phyloP scores from a whole-genome alignment of 2,888 invertebrate species.

The Volucella inanis region DNA sequence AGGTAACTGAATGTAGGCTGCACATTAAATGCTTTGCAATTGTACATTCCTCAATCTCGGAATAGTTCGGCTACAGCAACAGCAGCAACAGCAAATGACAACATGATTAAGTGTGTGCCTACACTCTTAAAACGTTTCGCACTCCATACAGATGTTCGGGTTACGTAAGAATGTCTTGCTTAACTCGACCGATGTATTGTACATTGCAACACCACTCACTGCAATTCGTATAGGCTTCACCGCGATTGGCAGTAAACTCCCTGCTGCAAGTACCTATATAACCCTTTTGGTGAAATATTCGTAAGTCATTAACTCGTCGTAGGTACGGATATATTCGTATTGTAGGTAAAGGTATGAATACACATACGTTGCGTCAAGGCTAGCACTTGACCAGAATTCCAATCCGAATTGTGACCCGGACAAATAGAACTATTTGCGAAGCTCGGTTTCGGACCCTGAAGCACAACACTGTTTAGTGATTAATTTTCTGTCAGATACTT shows the following conservation, averaged over 20 bases:
- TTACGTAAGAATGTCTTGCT: conserved; percentile 42
- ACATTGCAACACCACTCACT: conserved; percentile 36
- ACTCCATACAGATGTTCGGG: conserved; percentile 45
- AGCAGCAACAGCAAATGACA: conserved; percentile 2
- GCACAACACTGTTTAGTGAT: conserved; percentile 35
- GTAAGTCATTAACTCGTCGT: conserved; percentile 28
- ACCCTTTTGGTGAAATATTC: background rate
- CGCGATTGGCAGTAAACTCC: conserved; percentile 4
- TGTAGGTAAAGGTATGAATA: background rate
- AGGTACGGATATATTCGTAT: conserved; percentile 30
- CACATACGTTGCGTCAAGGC: conserved; percentile 28
- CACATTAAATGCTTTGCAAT: conserved; percentile 42
- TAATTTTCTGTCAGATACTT: conserved; percentile 1
- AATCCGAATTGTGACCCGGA: background rate
- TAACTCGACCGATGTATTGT: conserved; percentile 12
- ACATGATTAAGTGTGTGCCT: conserved; percentile 60
- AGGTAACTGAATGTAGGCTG: conserved; percentile 34
- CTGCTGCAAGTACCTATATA: background rate
- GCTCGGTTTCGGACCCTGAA: conserved; percentile 1
- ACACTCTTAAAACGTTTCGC: conserved; percentile 43
- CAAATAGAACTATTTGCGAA: conserved; percentile 2
- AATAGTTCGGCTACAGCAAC: background rate
- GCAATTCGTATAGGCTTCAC: conserved; percentile 10
- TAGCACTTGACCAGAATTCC: conserved; percentile 18
- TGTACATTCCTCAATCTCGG: conserved; percentile 38